Evolutionary conservation across 2,113 vertebrate genomes (phyloP).

Genomic region (Cettia cetti): DNA sequence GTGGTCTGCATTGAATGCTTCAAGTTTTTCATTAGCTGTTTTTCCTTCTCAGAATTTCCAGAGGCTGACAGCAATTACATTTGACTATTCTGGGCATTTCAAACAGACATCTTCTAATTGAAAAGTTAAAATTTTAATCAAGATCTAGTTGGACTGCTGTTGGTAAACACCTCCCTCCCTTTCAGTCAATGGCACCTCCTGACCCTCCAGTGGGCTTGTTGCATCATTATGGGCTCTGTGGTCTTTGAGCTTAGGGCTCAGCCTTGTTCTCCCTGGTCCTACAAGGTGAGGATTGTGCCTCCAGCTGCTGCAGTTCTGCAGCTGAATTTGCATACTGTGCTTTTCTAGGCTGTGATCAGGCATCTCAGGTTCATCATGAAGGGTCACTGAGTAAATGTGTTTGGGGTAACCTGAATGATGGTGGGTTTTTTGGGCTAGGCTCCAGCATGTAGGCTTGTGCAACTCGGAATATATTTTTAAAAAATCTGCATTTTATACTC

Average conservation of each 20-base stretch:
- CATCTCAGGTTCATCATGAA: background rate
- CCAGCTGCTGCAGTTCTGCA: background rate
- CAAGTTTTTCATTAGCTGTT: background rate
- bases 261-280: background rate
- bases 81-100: background rate
- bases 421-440: background rate
- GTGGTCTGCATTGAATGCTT: background rate
- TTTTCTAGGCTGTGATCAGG: background rate
- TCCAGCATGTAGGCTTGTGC: background rate
- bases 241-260: background rate
- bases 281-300: background rate
- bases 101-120: background rate
- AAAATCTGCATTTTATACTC: background rate
- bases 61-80: background rate
- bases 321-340: background rate
- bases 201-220: background rate
- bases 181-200: background rate
- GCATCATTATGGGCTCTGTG: background rate
- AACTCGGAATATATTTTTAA: background rate
- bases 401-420: background rate
- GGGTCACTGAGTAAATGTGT: background rate
- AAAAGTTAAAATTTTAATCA: slow-evolving; percentile 11
- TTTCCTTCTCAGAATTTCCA: background rate
- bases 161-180: background rate
- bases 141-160: background rate